These are phyloP conservation scores for Acomys russatus DNA, from an alignment of 2,797 vertebrate genomes.

Conservation along the genomic window DNA sequence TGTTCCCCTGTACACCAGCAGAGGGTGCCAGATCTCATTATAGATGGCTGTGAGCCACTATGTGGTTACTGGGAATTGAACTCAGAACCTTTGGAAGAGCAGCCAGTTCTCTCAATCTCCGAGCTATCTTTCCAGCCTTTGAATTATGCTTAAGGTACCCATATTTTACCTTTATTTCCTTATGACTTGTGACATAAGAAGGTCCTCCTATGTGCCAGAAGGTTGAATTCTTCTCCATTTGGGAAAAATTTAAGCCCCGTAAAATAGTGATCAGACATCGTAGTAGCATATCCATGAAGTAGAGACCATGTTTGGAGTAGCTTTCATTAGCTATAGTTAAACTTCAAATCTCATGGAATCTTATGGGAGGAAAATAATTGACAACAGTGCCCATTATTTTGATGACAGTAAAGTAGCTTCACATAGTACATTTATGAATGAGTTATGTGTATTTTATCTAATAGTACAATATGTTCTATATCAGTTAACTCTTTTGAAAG, in stretches of 20 bases:
- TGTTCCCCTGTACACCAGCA: no score
- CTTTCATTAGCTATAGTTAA: neutral
- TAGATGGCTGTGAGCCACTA: no score
- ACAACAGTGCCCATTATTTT: conserved; percentile 47
- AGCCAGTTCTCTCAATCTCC: no score
- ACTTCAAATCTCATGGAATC: conserved; percentile 27
- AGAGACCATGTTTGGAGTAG: conserved; percentile 30
- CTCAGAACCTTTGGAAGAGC: no score
- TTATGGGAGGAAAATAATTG: conserved; percentile 30
- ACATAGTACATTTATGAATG: conserved; percentile 21
- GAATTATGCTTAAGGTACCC: neutral
- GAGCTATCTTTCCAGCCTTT: neutral
- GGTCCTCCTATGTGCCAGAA: neutral
- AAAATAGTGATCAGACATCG: neutral
- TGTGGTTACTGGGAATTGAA: no score
- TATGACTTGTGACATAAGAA: conserved; percentile 39
- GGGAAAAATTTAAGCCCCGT: conserved; percentile 10
- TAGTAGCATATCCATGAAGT: conserved; percentile 51
- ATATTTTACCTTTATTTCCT: conserved; percentile 21
- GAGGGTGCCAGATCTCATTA: no score
- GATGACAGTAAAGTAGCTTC: conserved; percentile 30
- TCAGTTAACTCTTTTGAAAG: conserved; percentile 48
- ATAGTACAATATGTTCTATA: conserved; percentile 2
- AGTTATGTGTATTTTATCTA: conserved; percentile 39
- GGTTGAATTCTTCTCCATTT: conserved; percentile 22